Base-by-base conservation (phyloP, 2,888 invertebrate genomes). In the Scaptomyza cyrtandrae region DNA sequence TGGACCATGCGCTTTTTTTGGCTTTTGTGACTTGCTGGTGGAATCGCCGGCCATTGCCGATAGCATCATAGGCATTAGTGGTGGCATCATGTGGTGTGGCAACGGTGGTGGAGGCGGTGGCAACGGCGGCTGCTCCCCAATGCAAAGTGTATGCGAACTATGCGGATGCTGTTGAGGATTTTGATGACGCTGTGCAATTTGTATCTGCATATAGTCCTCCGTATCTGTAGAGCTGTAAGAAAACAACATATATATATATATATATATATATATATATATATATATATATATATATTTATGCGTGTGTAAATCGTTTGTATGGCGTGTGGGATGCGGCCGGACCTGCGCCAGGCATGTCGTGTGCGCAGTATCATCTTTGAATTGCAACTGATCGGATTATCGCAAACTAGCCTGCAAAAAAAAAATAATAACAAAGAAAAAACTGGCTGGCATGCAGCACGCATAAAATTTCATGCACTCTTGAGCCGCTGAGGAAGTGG, bases 141-240 rank as follows among this genome's bases (percentile, higher is more conserved):
- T 61, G 52, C 27, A 46, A 46, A 46, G 41, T 16, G 85, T 77
- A 78, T 90, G 90, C 27, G 86, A 89, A 61, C 90, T 89, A 31
- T 67, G 74, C 7, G 31, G 62, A 31, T 79, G 77, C 57, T 61
- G 62, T 13, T 64, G 70, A n/a, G 31, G 62, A 31, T 79, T 72
- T 55, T 61, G 62, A n/a, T 64, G 70, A n/a, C 79, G 76, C 10
- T 90, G 90, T 71, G 92, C 93, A 61, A 94, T 93, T 83, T 94
- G 94, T 90, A 94, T 94, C 91, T 94, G 94, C 92, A 94, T 94
- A 71, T 92, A 92, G 81, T 92, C 92, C 85, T 92, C 92, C 61
- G 91, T 91, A 52, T 92, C 92, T 33, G 92, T 91, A 71, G 92
- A 92, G 75, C 92, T 92, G 62, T 27, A 60, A 54, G n/a, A 35